A percentile compares a stretch with the other conserved stretches of the same genome.
Evolutionary conservation across 2,113 vertebrate genomes (phyloP).

Genomic region (Pelecanoides urinatrix): DNA sequence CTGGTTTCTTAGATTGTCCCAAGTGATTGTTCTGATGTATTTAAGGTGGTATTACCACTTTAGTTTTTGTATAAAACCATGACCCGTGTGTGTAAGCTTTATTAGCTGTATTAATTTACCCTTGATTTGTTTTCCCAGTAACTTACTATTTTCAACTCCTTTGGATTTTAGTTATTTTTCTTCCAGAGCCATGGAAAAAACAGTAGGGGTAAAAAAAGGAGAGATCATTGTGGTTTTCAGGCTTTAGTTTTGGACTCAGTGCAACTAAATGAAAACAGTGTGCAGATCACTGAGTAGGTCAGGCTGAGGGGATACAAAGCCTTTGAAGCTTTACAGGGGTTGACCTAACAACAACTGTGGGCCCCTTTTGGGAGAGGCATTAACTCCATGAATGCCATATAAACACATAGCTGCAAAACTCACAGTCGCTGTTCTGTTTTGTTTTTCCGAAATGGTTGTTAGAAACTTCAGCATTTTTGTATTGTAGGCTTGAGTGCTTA

Average conservation of each 20-base stretch:
- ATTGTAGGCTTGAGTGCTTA: not conserved
- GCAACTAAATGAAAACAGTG: constrained; percentile 77
- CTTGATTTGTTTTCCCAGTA: constrained; percentile 7
- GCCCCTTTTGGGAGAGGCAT: constrained; percentile 75
- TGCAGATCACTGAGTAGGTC: constrained; percentile 76
- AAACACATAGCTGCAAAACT: constrained; percentile 30
- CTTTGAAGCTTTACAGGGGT: constrained; percentile 91
- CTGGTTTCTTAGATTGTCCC: not conserved
- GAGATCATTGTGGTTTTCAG: constrained; percentile 69
- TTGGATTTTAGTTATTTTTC: constrained; percentile 59
- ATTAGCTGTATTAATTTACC: not conserved
- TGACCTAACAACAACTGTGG: constrained; percentile 84
- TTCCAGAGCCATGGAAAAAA: constrained; percentile 67
- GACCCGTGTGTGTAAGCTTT: not conserved
- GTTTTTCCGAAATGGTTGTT: not conserved
- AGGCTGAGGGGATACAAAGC: constrained; percentile 71
- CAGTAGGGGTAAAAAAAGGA: constrained; percentile 12
- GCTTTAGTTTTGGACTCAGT: constrained; percentile 71
- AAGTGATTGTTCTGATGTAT: not conserved
- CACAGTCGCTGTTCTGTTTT: not conserved
- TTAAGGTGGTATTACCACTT: not conserved
- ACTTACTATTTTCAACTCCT: constrained; percentile 36
- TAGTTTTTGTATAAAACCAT: not conserved
- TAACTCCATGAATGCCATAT: constrained; percentile 71
- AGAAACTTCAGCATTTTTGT: not conserved